A percentile compares a stretch with the other conserved stretches of the same genome.
phyloP scores from a whole-genome alignment of 2,888 invertebrate genomes.

The Ephialtes manifestator region DNA sequence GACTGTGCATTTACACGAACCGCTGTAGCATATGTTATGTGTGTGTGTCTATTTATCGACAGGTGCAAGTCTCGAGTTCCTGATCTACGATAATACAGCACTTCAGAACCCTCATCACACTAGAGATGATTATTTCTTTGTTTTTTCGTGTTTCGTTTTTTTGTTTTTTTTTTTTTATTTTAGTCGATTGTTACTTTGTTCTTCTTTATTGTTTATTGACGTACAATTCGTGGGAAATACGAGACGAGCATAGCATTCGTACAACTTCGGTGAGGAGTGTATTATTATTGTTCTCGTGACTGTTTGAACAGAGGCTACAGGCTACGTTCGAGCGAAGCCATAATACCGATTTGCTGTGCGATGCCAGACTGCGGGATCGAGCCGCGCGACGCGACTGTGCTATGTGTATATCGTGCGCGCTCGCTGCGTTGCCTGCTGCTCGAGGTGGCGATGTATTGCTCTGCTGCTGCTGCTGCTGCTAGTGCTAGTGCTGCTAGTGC shows the following conservation, averaged over 20 bases:
- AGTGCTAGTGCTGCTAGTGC: too few species aligned
- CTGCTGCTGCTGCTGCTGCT: conserved; percentile 26
- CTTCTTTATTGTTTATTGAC: neutral
- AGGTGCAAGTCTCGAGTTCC: conserved; percentile 20
- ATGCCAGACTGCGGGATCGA: conserved; percentile 51
- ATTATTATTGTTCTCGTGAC: conserved; percentile 34
- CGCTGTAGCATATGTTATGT: neutral
- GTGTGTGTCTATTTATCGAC: conserved; percentile 21
- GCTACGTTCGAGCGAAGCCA: conserved; percentile 57
- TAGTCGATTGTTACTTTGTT: neutral
- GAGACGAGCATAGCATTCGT: neutral
- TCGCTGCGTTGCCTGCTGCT: conserved; percentile 41
- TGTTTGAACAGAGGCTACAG: conserved; percentile 12
- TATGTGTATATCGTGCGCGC: conserved; percentile 1
- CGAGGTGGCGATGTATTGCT: conserved; percentile 32
- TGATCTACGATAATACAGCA: conserved; percentile 8
- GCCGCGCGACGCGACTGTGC: conserved; percentile 38
- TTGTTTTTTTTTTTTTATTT: conserved; percentile 1
- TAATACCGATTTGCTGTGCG: conserved; percentile 62
- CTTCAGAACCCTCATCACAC: neutral
- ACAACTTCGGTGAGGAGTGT: neutral
- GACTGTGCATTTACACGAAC: conserved; percentile 18
- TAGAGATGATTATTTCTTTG: neutral
- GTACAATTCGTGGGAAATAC: neutral
- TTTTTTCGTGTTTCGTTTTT: neutral